Evolutionary conservation across 2,797 vertebrate species (phyloP), one percentile per base, ranked within the genome.

Genomic region (Eidolon dupreanum): DNA sequence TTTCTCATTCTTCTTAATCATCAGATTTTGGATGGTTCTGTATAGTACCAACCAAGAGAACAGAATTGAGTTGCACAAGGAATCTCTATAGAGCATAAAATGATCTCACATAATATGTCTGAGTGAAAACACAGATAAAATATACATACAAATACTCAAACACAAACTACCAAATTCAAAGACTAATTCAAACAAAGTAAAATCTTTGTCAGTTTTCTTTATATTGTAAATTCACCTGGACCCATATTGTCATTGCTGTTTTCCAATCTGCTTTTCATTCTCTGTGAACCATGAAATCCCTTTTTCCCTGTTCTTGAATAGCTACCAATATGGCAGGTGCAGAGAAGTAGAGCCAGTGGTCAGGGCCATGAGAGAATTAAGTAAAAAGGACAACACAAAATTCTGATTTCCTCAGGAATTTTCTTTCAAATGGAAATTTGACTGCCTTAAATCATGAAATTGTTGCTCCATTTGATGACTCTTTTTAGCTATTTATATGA

Each of bases 81-180:
- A 22, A 33, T 70, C 53, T 36, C 43, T 55, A 5, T 31, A 49
- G 41, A 86, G 55, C 6, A 22, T 8, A 33, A 31, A 77, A 33
- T 36, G 55, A 93, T 36, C 26, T 31, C 57, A 57, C 41, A 49
- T 61, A 89, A 79, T 66, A 65, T 73, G 15, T 63, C 36, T 53
- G 17, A 71, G 88, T 90, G 82, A 84, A 71, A 86, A 82, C 26
- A 28, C 22, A 70, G 65, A 11, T 33, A 4, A 77, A 26, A 28
- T 1, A 31, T 16, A n/a, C 19, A 43, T 12, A 38, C 22, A 88
- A 28, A 73, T 57, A 68, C 43, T 71, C 59, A 57, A 51, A 63
- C n/a, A 65, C 33, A 85, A 88, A 61, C 59, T 43, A 91, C 63
- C 63, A 78, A 79, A 65, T 88, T 82, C 61, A 93, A 92, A 94